phyloP scores from a whole-genome alignment of 2,888 invertebrate species.

The Molorchus minor region DNA sequence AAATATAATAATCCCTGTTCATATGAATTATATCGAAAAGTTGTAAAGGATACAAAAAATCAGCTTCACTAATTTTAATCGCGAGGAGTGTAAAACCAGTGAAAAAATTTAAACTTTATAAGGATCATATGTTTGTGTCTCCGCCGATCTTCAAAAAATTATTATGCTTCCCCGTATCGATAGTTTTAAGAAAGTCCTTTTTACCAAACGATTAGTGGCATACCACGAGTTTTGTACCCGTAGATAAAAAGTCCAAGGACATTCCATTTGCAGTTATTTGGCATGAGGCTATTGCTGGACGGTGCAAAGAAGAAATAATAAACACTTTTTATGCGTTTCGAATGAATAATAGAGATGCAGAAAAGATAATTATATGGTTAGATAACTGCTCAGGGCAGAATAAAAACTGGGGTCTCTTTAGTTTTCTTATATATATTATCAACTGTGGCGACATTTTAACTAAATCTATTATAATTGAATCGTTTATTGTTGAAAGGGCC shows the following conservation, averaged over 20 bases:
- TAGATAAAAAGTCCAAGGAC: constrained; percentile 19
- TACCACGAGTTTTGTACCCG: constrained; percentile 33
- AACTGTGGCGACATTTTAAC: constrained; percentile 29
- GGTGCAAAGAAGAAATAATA: constrained; percentile 42
- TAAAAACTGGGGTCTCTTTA: constrained; percentile 33
- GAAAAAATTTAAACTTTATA: constrained; percentile 33
- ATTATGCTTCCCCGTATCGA: constrained; percentile 35
- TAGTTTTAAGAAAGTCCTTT: constrained; percentile 26
- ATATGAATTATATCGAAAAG: not conserved
- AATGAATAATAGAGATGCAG: constrained; percentile 18
- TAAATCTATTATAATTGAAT: constrained; percentile 12
- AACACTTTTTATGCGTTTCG: constrained; percentile 24
- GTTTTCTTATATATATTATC: constrained; percentile 28
- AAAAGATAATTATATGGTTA: constrained; percentile 21
- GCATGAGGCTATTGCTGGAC: constrained; percentile 46
- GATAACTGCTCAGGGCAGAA: constrained; percentile 30
- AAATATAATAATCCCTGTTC: not conserved
- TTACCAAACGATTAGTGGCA: constrained; percentile 23
- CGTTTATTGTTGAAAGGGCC: too few relatives aligned
- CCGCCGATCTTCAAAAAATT: constrained; percentile 25
- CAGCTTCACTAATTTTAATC: constrained; percentile 35
- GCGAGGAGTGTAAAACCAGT: constrained; percentile 41
- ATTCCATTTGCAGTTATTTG: constrained; percentile 38
- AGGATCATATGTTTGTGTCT: constrained; percentile 7
- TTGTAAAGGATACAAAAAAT: not conserved